phyloP scores from a whole-genome alignment of 23 tunicate species.

The Ciona savignyi region DNA sequence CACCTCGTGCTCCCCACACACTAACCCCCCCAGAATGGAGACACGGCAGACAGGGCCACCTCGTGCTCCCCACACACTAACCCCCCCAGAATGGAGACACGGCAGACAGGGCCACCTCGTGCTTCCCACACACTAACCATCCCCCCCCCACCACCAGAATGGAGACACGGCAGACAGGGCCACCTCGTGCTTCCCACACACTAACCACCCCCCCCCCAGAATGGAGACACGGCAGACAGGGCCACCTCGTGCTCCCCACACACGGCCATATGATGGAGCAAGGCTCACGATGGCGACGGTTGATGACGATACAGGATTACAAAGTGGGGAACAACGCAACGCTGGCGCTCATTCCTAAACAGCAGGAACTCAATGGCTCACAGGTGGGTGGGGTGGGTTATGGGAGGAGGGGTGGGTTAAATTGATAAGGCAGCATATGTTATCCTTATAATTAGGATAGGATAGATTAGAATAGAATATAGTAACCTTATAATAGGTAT shows the following conservation, averaged over 20 bases:
- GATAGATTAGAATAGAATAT: too few relatives aligned
- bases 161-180: slow-evolving; percentile 40
- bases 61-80: neutral
- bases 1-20: too few relatives aligned
- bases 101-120: too few relatives aligned
- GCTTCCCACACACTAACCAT: too few relatives aligned
- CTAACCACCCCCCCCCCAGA: slow-evolving; percentile 28
- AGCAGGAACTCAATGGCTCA: slow-evolving; percentile 51
- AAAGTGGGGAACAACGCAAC: slow-evolving; percentile 84
- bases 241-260: slow-evolving; percentile 79
- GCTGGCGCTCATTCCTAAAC: slow-evolving; percentile 49
- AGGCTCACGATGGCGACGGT: slow-evolving; percentile 69
- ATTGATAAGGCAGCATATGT: too few relatives aligned
- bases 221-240: slow-evolving; percentile 86
- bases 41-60: neutral
- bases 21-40: too few relatives aligned
- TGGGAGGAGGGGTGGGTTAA: too few relatives aligned
- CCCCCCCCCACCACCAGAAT: too few relatives aligned
- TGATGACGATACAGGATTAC: slow-evolving; percentile 74
- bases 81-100: too few relatives aligned
- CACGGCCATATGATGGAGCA: slow-evolving; percentile 31
- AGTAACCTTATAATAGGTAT: too few relatives aligned
- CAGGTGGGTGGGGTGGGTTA: too few relatives aligned
- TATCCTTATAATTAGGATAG: too few relatives aligned
- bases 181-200: slow-evolving; percentile 46